Evolutionary conservation across 2,797 vertebrate species (phyloP).

Genomic region (Phalloptychus januarius): DNA sequence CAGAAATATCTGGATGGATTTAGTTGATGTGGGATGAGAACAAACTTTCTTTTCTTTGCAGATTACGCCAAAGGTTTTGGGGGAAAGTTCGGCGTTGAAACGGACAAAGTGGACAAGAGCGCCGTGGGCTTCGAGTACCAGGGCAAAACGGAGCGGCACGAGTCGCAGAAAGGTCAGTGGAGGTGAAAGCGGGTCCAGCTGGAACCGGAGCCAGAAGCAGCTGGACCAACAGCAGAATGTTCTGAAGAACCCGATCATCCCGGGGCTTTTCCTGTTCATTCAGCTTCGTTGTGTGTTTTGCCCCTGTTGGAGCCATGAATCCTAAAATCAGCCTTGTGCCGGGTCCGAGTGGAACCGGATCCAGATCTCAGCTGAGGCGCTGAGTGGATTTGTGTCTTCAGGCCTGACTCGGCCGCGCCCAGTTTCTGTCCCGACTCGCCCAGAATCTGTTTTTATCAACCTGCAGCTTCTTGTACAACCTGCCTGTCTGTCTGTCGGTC

Average conservation of each 20-base stretch:
- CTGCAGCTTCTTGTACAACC: slow-evolving; percentile 43
- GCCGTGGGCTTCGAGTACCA: slow-evolving; percentile 94
- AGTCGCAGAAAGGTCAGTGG: slow-evolving; percentile 89
- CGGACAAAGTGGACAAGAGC: slow-evolving; percentile 94
- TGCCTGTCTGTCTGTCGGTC: not conserved
- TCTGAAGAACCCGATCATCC: not conserved
- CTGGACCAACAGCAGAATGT: not conserved
- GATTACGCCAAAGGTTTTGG: slow-evolving; percentile 84
- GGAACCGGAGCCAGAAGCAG: not conserved
- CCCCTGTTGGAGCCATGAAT: not conserved
- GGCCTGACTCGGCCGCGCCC: not conserved
- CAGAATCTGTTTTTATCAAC: not conserved
- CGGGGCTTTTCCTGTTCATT: not conserved
- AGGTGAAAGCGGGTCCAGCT: not conserved
- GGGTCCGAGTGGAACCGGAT: not conserved
- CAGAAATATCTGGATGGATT: not conserved
- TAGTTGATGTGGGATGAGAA: too few species aligned
- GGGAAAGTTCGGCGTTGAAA: slow-evolving; percentile 86
- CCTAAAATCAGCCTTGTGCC: not conserved
- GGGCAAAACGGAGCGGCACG: slow-evolving; percentile 91
- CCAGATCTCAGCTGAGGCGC: not conserved
- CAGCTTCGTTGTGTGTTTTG: not conserved
- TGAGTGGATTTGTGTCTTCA: not conserved
- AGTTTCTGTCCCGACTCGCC: slow-evolving; percentile 27
- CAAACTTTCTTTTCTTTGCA: slow-evolving; percentile 34